Evolutionary conservation across 2,113 vertebrate genomes (phyloP), one percentile per base, ranked within the genome.

Genomic region (Salvator merianae): DNA sequence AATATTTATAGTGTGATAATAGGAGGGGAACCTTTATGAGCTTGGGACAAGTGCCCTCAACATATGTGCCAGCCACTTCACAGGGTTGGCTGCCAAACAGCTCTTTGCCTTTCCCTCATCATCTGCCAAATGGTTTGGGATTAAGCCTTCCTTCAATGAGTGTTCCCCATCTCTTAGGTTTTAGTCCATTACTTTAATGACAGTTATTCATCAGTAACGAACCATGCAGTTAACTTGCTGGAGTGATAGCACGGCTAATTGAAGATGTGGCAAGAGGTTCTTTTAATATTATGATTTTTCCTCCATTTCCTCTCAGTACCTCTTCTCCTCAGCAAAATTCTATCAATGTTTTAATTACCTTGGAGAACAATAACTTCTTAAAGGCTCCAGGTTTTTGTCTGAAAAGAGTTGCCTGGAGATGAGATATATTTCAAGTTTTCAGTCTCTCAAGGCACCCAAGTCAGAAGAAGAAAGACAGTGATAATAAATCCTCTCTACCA

Each of bases 331-430:
- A n/a, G 36, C 90, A 87, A 93, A 86, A 83, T 88, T 84, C 90
- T 86, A 86, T 90, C 89, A 26, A 88, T 92, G 84, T 85, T 94
- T 92, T 94, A 93, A 93, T 93, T 92, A 93, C 92, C 91, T 92
- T 72, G 81, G 91, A 92, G 91, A 91, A 90, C 83, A 93, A 91
- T 91, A 91, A 87, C 86, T 87, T 55, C 66, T 69, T 68, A 87
- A 86, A 89, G 62, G 65, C 81, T 73, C 38, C 84, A 63, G 43
- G 43, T 91, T 87, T 86, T 88, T 81, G 22, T 89, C 88, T 91
- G 88, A 86, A 93, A 73, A 71, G 65, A 70, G 91, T 91, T 91
- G 81, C 86, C 53, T 88, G 69, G 74, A 85, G 75, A 89, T 80
- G 62, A 89, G 72, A 0, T 0, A 87, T 82, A 82, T 43, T 87